These are phyloP conservation scores for Ispidina lecontei DNA, from an alignment of 2,797 vertebrate genomes.

Conservation along the genomic window DNA sequence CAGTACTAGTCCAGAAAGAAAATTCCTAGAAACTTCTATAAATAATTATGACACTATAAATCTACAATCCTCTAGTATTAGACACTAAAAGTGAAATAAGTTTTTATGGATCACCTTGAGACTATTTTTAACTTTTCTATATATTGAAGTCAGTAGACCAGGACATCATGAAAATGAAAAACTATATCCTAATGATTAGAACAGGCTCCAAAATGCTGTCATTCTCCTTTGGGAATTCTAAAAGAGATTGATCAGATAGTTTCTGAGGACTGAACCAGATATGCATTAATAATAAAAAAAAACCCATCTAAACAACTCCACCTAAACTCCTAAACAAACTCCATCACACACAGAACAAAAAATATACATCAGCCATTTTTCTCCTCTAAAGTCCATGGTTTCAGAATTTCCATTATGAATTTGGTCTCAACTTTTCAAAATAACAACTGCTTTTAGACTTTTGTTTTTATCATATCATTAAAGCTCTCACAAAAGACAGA, in stretches of 20 bases:
- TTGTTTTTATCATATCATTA: background rate
- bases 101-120: background rate
- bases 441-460: background rate
- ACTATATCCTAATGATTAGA: background rate
- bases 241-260: background rate
- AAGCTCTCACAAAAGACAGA: background rate
- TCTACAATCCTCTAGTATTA: fast-evolving
- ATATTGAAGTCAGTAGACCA: background rate
- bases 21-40: background rate
- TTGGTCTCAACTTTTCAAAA: background rate
- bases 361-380: background rate
- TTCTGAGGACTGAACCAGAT: background rate
- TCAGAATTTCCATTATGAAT: background rate
- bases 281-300: background rate
- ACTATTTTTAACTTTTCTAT: background rate
- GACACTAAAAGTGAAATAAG: background rate
- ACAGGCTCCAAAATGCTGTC: background rate
- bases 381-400: background rate
- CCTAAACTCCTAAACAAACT: too few relatives aligned
- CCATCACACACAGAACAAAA: background rate
- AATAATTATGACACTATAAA: background rate
- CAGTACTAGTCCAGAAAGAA: background rate
- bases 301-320: too few relatives aligned
- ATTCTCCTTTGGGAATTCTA: background rate
- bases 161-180: background rate